Conservation (phyloP, 2,797 vertebrate genomes). For the Sebastes aleutianus region DNA sequence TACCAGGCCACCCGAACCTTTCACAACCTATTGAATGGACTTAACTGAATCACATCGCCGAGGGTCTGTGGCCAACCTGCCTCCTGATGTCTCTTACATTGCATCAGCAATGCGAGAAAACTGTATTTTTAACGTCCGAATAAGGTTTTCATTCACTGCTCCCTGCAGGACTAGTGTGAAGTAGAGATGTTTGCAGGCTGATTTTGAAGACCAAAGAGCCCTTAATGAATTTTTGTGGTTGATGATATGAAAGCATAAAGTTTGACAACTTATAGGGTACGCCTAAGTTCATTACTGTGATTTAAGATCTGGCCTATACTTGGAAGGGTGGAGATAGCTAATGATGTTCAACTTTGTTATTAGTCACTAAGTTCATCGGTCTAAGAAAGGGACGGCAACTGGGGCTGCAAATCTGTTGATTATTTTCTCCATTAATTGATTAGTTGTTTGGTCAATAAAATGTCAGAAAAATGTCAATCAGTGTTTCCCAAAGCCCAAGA, state of each 20-base stretch:
- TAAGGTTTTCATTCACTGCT: background rate
- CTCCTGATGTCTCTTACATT: background rate
- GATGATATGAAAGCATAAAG: background rate
- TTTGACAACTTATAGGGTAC: background rate
- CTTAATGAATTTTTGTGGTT: conserved; percentile 2
- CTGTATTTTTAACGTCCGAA: fast-evolving
- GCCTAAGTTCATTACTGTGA: conserved; percentile 3
- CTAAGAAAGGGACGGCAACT: background rate
- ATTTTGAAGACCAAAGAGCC: background rate
- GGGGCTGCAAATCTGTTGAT: too few relatives aligned
- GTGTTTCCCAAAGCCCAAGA: too few relatives aligned
- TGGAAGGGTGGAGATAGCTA: background rate
- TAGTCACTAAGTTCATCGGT: background rate
- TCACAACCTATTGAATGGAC: background rate
- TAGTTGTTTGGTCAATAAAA: too few relatives aligned
- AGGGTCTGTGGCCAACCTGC: background rate
- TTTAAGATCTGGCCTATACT: background rate
- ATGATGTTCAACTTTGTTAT: conserved; percentile 1
- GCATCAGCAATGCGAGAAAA: background rate
- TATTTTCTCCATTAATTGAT: too few relatives aligned
- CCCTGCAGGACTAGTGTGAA: background rate
- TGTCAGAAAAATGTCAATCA: too few relatives aligned
- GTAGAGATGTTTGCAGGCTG: background rate
- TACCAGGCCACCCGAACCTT: background rate
- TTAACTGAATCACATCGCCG: conserved; percentile 3